Evolutionary conservation across 2,797 vertebrate genomes (phyloP), one percentile per base, ranked within the genome.

Genomic region (Chelmon rostratus): DNA sequence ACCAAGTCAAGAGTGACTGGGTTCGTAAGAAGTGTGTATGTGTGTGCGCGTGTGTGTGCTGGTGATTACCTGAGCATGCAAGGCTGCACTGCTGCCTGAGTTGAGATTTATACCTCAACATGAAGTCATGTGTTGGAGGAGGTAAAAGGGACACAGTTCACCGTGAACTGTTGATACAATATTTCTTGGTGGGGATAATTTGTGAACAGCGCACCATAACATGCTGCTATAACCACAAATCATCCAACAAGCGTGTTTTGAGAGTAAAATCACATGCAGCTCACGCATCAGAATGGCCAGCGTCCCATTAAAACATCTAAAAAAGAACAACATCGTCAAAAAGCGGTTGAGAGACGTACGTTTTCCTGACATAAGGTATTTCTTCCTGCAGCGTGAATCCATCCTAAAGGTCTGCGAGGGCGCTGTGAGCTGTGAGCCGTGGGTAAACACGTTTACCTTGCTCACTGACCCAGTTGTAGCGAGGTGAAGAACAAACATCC

Each of bases 391-490:
- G 38, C 68, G 15, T 52, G 11, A 82, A 66, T 18, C 38, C 31
- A 53, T 46, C 6, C 49, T 13, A 23, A 67, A 62, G 35, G 40
- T 73, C 71, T 68, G 28, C 7, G 53, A 46, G 66, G 70, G 33
- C 42, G 15, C 28, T 6, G 47, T 5, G 37, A 74, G 67, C 66
- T 58, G 33, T 49, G 58, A 84, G 76, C 40, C 21, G 8, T 25
- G 46, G 40, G 73, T 76, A 86, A 87, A 89, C 77, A 88, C 63
- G 73, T 76, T 73, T 40, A 84, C 52, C 74, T 82, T n/a, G 56
- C 83, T 86, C 76, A 59, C 59, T 91, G 90, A 89, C 88, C 88
- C 89, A 86, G 84, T 59, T 92, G 89, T 88, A 89, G 76, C 81
- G 4, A 88, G 68, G 66, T 81, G 67, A 79, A 86, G 73, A 89